Conservation (phyloP, 2,888 invertebrate genomes). For the Euzophera pinguis region DNA sequence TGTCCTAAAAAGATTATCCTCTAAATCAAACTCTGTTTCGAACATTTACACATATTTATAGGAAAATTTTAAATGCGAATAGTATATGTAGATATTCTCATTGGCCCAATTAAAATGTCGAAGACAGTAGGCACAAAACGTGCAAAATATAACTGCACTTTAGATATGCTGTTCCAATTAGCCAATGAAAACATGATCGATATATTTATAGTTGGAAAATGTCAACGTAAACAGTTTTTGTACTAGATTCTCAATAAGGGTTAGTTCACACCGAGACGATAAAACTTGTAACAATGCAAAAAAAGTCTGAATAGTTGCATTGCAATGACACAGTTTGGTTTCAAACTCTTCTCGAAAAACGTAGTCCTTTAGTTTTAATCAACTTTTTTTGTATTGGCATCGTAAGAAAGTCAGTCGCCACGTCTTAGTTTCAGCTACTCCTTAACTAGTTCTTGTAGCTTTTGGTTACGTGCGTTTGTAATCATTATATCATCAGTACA, state of each 20-base stretch:
- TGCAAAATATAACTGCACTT: conserved; percentile 5
- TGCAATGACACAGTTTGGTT: too few species aligned
- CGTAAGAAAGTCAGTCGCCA: too few species aligned
- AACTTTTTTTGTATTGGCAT: too few species aligned
- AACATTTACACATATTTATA: conserved; percentile 6
- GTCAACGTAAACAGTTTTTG: conserved; percentile 17
- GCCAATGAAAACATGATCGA: conserved; percentile 5
- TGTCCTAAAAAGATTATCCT: background rate
- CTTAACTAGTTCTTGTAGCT: conserved; percentile 1
- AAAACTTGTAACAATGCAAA: too few species aligned
- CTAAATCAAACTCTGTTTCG: background rate
- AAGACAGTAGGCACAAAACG: background rate
- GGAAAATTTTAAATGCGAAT: conserved; percentile 1
- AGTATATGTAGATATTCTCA: background rate
- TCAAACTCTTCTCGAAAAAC: too few species aligned
- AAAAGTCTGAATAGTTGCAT: too few species aligned
- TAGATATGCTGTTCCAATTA: conserved; percentile 3
- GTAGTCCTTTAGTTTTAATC: background rate
- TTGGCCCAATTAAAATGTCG: conserved; percentile 4
- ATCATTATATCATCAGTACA: conserved; percentile 5
- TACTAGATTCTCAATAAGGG: background rate
- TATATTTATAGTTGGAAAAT: conserved; percentile 11
- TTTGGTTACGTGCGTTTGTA: background rate
- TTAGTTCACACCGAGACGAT: background rate
- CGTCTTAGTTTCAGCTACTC: background rate